A percentile compares a stretch with the other conserved stretches of the same genome.
These are phyloP conservation scores for Mactromeris polynyma DNA, from an alignment of 2,888 invertebrate species.

Conservation along the genomic window DNA sequence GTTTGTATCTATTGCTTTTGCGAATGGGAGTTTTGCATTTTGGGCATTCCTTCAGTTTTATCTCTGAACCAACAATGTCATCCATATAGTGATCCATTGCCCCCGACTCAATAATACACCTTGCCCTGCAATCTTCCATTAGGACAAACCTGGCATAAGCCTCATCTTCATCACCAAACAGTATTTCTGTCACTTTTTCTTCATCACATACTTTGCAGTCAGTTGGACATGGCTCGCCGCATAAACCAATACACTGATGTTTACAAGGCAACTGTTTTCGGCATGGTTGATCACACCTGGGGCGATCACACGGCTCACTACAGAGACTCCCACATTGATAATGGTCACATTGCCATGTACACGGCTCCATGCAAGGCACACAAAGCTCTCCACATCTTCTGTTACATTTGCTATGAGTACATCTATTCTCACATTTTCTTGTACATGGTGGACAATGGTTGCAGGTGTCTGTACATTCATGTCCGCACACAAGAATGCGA, in stretches of 20 bases:
- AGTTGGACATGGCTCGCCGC: constrained; percentile 91
- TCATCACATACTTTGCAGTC: constrained; percentile 90
- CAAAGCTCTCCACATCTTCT: constrained; percentile 83
- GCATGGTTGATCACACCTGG: constrained; percentile 86
- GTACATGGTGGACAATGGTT: constrained; percentile 86
- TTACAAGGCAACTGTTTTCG: constrained; percentile 87
- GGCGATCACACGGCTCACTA: constrained; percentile 86
- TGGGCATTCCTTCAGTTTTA: constrained; percentile 88
- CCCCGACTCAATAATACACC: constrained; percentile 85
- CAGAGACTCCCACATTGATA: constrained; percentile 84
- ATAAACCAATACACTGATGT: constrained; percentile 90
- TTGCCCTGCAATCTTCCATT: constrained; percentile 80
- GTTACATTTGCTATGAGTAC: constrained; percentile 83
- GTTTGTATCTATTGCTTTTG: constrained; percentile 89
- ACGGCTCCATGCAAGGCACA: constrained; percentile 84
- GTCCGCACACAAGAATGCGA: constrained; percentile 88
- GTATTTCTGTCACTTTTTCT: constrained; percentile 81
- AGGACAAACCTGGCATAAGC: constrained; percentile 88
- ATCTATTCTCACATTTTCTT: constrained; percentile 85
- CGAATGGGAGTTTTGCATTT: constrained; percentile 89
- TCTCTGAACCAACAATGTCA: constrained; percentile 87
- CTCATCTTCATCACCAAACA: constrained; percentile 89
- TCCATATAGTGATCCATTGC: constrained; percentile 86
- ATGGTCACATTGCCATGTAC: constrained; percentile 85
- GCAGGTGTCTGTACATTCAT: constrained; percentile 83